Evolutionary conservation across 1,140 invertebrate species (phyloP).

Genomic region (Drosophila rhopaloa): DNA sequence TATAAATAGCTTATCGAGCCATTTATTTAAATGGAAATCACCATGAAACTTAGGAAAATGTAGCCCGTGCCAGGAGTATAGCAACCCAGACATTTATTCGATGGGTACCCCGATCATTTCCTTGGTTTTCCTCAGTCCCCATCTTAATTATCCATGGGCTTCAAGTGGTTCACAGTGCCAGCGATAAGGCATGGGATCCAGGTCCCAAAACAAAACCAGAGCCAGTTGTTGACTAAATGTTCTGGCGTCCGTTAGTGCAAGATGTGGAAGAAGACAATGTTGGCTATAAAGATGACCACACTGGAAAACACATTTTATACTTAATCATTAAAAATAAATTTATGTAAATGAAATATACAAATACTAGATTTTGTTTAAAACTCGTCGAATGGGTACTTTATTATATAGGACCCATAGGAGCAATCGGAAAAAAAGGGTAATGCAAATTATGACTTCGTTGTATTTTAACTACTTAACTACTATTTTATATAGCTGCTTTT

Average conservation of each 20-base stretch:
- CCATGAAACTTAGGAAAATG: slow-evolving; percentile 13
- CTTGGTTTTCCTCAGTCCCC: not conserved
- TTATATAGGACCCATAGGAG: too few relatives aligned
- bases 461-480: too few relatives aligned
- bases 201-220: slow-evolving; percentile 16
- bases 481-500: too few relatives aligned
- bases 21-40: slow-evolving; percentile 22
- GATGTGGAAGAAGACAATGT: slow-evolving; percentile 17
- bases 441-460: too few relatives aligned
- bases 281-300: not conserved
- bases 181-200: slow-evolving; percentile 12
- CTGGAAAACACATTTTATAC: not conserved
- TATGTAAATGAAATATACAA: too few relatives aligned
- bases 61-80: slow-evolving; percentile 26
- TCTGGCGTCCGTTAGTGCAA: slow-evolving; percentile 78
- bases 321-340: too few relatives aligned
- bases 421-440: too few relatives aligned
- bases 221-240: slow-evolving; percentile 63
- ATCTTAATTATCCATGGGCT: slow-evolving; percentile 12
- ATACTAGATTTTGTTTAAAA: too few relatives aligned
- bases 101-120: not conserved
- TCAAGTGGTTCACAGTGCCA: slow-evolving; percentile 44
- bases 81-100: slow-evolving; percentile 2
- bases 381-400: too few relatives aligned
- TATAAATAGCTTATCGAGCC: slow-evolving; percentile 21